phyloP scores from a whole-genome alignment of 2,888 invertebrate species.

The Rhamphomyia laevipes region DNA sequence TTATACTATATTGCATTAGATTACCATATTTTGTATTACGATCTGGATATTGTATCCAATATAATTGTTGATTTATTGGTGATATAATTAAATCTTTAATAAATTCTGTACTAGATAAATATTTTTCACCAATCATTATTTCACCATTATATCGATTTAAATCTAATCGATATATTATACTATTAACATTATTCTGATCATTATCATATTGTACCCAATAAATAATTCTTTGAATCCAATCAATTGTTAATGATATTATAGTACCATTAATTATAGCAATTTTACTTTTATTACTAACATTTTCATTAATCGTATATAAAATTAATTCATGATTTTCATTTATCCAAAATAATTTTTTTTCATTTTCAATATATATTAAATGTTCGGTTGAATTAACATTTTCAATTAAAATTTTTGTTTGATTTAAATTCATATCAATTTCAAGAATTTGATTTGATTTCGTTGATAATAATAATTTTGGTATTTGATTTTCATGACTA shows the following conservation, averaged over 20 bases:
- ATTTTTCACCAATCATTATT: slow-evolving; percentile 40
- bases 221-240: slow-evolving; percentile 77
- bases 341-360: slow-evolving; percentile 70
- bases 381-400: slow-evolving; percentile 54
- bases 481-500: slow-evolving; percentile 62
- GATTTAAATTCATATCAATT: slow-evolving; percentile 62
- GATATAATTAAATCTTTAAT: slow-evolving; percentile 61
- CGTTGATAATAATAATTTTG: slow-evolving; percentile 63
- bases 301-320: slow-evolving; percentile 14
- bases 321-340: slow-evolving; percentile 42
- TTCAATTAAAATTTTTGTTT: slow-evolving; percentile 47
- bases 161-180: slow-evolving; percentile 53
- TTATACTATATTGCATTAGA: slow-evolving; percentile 21
- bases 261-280: slow-evolving; percentile 46
- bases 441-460: slow-evolving; percentile 60
- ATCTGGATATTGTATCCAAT: slow-evolving; percentile 56
- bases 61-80: slow-evolving; percentile 60
- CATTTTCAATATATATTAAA: slow-evolving; percentile 54
- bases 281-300: slow-evolving; percentile 35
- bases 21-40: slow-evolving; percentile 16
- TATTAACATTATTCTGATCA: no score
- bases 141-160: slow-evolving; percentile 47
- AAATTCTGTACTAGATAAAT: slow-evolving; percentile 44
- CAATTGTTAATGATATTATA: slow-evolving; percentile 58
- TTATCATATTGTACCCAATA: slow-evolving; percentile 66